Conservation (phyloP, 2,113 vertebrate genomes). For the Agapornis roseicollis region DNA sequence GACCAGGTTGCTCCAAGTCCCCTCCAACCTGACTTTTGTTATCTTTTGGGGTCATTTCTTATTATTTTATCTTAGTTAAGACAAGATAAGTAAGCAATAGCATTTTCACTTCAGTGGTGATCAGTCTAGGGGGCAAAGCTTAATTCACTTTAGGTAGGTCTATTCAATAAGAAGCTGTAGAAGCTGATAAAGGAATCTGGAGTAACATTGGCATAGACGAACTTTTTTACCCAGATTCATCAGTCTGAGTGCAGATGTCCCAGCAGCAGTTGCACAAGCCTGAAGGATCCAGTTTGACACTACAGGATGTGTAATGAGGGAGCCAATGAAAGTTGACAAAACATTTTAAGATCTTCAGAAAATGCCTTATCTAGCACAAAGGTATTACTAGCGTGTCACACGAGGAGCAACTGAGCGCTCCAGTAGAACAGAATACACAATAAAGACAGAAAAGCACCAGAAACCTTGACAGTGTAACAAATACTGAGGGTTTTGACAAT, state of each 20-base stretch:
- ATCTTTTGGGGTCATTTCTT: neutral
- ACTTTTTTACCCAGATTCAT: neutral
- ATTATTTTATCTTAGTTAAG: neutral
- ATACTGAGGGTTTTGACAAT: neutral
- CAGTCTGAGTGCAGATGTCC: neutral
- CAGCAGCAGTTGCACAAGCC: neutral
- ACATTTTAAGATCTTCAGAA: neutral
- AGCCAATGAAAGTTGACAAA: slow-evolving; percentile 27
- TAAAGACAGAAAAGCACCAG: neutral
- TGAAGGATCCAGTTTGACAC: neutral
- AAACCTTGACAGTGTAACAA: neutral
- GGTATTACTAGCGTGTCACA: neutral
- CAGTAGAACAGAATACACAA: neutral
- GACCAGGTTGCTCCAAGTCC: neutral
- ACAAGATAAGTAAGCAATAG: neutral
- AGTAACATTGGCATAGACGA: neutral
- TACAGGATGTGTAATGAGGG: neutral
- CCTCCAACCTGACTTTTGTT: neutral
- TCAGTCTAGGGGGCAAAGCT: neutral
- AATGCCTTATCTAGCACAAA: neutral
- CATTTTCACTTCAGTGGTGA: neutral
- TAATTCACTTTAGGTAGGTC: neutral
- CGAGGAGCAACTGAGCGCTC: neutral
- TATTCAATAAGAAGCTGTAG: neutral
- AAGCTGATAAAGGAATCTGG: neutral